These are phyloP conservation scores for Leucania comma DNA, from an alignment of 2,888 invertebrate species.

Conservation along the genomic window DNA sequence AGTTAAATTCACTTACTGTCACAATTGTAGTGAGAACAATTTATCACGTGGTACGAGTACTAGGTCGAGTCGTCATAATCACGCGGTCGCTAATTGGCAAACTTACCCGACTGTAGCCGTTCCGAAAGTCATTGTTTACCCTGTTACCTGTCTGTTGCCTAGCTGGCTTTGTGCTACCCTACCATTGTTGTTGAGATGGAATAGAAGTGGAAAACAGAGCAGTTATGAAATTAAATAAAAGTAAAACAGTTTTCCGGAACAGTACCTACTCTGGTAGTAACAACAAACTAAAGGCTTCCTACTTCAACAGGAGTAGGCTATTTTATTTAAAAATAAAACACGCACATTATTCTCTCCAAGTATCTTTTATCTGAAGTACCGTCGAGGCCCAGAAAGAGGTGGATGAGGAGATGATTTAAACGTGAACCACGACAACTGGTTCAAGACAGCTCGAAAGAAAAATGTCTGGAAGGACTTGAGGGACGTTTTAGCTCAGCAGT, in stretches of 20 bases:
- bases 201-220: constrained; percentile 7
- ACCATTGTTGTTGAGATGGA: constrained; percentile 19
- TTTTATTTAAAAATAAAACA: constrained; percentile 15
- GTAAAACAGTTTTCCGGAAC: not conserved
- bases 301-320: not conserved
- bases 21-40: constrained; percentile 52
- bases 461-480: too few species aligned
- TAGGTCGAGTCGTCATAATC: constrained; percentile 61
- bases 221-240: constrained; percentile 22
- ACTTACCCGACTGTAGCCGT: constrained; percentile 68
- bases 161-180: constrained; percentile 42
- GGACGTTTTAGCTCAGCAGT: too few species aligned
- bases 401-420: too few species aligned
- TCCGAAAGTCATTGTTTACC: constrained; percentile 70
- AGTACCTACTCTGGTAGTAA: not conserved
- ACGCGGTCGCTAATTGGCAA: constrained; percentile 70
- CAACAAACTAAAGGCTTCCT: not conserved
- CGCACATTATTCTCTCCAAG: too few species aligned
- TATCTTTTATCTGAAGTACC: too few species aligned
- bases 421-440: too few species aligned
- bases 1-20: constrained; percentile 18
- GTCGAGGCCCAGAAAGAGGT: too few species aligned
- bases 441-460: too few species aligned
- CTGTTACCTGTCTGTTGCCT: constrained; percentile 46
- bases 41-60: constrained; percentile 46